Percentiles rank a stretch among this genome's conserved stretches.
phyloP scores from a whole-genome alignment of 2,113 vertebrate species.

The Planiliza haematocheilus region DNA sequence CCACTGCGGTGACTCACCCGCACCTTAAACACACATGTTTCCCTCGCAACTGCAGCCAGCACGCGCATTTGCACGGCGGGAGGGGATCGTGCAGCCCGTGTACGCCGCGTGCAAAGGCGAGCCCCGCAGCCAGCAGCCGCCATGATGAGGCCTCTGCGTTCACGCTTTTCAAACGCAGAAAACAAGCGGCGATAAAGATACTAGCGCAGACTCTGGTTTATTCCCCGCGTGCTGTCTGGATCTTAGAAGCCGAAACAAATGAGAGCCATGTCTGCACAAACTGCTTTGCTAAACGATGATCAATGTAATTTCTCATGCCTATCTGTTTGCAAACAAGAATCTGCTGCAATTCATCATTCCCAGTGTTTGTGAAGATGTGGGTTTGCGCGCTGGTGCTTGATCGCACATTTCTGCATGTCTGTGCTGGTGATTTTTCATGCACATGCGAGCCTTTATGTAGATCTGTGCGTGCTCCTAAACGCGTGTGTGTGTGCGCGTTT shows the following conservation, averaged over 20 bases:
- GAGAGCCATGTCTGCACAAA: slow-evolving; percentile 16
- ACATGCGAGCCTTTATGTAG: slow-evolving; percentile 21
- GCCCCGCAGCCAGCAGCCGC: slow-evolving; percentile 20
- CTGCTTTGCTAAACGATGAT: slow-evolving; percentile 38
- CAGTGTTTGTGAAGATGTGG: slow-evolving; percentile 37
- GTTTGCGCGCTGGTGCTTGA: slow-evolving; percentile 62
- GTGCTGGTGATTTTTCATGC: slow-evolving; percentile 49
- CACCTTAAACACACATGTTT: slow-evolving; percentile 49
- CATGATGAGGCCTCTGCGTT: slow-evolving; percentile 26
- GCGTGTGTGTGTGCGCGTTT: slow-evolving; percentile 5
- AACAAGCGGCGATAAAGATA: slow-evolving; percentile 49
- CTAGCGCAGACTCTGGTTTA: slow-evolving; percentile 14
- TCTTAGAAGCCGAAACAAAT: slow-evolving; percentile 50
- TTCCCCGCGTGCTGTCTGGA: slow-evolving; percentile 12
- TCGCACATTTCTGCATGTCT: slow-evolving; percentile 46
- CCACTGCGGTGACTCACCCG: slow-evolving; percentile 59
- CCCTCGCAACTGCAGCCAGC: slow-evolving; percentile 43
- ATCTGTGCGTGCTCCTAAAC: background rate
- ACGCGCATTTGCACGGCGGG: slow-evolving; percentile 10
- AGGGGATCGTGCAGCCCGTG: slow-evolving; percentile 20
- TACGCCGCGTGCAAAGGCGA: slow-evolving; percentile 45
- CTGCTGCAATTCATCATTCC: slow-evolving; percentile 44
- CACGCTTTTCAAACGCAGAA: slow-evolving; percentile 55
- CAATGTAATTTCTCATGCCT: slow-evolving; percentile 36
- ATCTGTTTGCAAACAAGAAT: slow-evolving; percentile 49